Evolutionary conservation across 2,797 vertebrate species (phyloP).

Genomic region (Sebastes matsubarae): DNA sequence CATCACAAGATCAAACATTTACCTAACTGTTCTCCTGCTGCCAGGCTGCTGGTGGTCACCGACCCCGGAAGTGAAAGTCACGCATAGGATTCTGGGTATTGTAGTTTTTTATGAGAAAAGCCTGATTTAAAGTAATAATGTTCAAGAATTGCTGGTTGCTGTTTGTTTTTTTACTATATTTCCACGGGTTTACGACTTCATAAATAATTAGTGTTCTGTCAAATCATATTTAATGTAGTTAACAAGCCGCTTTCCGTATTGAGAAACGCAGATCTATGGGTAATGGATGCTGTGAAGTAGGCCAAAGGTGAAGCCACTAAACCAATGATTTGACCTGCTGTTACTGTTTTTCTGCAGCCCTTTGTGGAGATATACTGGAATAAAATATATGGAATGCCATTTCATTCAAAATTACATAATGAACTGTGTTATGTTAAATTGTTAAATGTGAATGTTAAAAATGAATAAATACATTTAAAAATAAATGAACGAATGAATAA

Average conservation of each 20-base stretch:
- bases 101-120: conserved; percentile 13
- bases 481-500: no score
- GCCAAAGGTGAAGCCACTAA: not conserved
- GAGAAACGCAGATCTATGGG: not conserved
- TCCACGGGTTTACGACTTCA: rapidly evolving
- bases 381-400: not conserved
- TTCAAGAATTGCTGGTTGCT: rapidly evolving
- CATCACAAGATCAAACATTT: conserved; percentile 12
- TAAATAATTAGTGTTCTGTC: not conserved
- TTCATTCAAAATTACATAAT: no score
- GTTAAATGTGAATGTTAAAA: no score
- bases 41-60: not conserved
- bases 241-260: not conserved
- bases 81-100: conserved; percentile 51
- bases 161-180: not conserved
- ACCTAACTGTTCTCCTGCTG: conserved; percentile 49
- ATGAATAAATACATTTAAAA: no score
- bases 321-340: not conserved
- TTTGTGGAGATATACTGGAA: not conserved
- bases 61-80: conserved; percentile 37
- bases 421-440: no score
- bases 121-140: rapidly evolving
- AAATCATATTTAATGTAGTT: not conserved
- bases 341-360: not conserved
- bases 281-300: conserved; percentile 3